These are phyloP conservation scores for Drepana arcuata DNA, from an alignment of 1,140 invertebrate species.

Conservation along the genomic window DNA sequence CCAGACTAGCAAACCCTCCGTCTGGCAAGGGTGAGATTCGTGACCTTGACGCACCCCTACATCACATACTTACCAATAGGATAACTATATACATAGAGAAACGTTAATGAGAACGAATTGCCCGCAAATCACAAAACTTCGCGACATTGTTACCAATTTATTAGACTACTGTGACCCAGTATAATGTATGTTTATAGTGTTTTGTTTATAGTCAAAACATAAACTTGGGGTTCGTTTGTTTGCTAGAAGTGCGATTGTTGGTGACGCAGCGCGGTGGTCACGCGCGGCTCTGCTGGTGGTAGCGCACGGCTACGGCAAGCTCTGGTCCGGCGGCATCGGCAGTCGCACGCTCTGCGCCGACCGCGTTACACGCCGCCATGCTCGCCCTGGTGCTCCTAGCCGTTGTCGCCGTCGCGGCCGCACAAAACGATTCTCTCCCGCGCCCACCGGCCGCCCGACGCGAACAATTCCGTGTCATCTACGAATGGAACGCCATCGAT, in stretches of 20 bases:
- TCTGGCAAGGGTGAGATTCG: conserved; percentile 42
- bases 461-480: conserved; percentile 68
- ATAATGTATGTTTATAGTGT: background rate
- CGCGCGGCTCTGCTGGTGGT: conserved; percentile 23
- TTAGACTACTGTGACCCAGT: background rate
- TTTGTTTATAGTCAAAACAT: conserved; percentile 1
- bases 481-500: conserved; percentile 68
- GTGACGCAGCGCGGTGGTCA: conserved; percentile 27
- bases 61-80: conserved; percentile 9
- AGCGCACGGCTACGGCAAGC: conserved; percentile 20
- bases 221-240: conserved; percentile 18
- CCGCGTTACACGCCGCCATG: conserved; percentile 44
- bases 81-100: background rate
- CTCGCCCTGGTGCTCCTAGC: conserved; percentile 34
- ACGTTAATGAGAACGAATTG: too few relatives aligned
- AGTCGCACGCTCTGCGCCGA: conserved; percentile 41
- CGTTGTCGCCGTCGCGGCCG: conserved; percentile 36
- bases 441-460: conserved; percentile 29
- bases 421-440: conserved; percentile 27
- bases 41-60: conserved; percentile 50
- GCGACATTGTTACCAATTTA: background rate
- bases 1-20: conserved; percentile 38
- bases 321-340: conserved; percentile 31
- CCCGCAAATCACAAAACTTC: too few relatives aligned
- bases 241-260: conserved; percentile 3